Conservation (phyloP, 2,888 invertebrate genomes). For the Synergus umbraculus region DNA sequence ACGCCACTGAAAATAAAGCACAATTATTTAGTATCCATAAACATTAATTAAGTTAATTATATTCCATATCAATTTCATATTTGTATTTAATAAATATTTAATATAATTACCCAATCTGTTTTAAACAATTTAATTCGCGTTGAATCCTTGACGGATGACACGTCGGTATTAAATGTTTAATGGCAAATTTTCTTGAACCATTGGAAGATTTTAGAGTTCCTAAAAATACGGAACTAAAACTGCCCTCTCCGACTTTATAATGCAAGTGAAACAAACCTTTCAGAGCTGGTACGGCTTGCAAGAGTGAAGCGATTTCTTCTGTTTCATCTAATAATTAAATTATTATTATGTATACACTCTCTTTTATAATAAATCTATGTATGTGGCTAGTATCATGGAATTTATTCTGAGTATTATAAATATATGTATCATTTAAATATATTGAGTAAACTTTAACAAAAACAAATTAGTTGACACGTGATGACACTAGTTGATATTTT, state of each 20-base stretch:
- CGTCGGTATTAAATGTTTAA: slow-evolving; percentile 93
- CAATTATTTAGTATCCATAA: slow-evolving; percentile 33
- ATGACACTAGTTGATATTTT: neutral
- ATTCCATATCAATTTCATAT: neutral
- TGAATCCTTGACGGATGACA: slow-evolving; percentile 90
- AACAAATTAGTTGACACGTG: neutral
- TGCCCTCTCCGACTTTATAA: slow-evolving; percentile 88
- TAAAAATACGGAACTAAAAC: slow-evolving; percentile 92
- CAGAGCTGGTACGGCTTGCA: slow-evolving; percentile 81
- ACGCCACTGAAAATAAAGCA: slow-evolving; percentile 82
- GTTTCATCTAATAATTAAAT: slow-evolving; percentile 47
- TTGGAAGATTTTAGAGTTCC: slow-evolving; percentile 81
- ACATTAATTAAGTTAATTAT: slow-evolving; percentile 28
- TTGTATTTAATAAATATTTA: neutral
- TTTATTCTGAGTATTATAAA: neutral
- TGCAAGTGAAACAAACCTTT: slow-evolving; percentile 83
- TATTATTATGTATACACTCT: neutral
- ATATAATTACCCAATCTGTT: slow-evolving; percentile 83
- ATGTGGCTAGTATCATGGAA: neutral
- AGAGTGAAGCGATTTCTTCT: slow-evolving; percentile 75
- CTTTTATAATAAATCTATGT: slow-evolving; percentile 3
- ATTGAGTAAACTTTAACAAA: neutral
- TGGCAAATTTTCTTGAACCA: slow-evolving; percentile 83
- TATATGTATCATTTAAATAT: neutral
- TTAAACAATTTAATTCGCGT: slow-evolving; percentile 88